phyloP scores from a whole-genome alignment of 1,140 invertebrate genomes.

The Hirudo medicinalis region DNA sequence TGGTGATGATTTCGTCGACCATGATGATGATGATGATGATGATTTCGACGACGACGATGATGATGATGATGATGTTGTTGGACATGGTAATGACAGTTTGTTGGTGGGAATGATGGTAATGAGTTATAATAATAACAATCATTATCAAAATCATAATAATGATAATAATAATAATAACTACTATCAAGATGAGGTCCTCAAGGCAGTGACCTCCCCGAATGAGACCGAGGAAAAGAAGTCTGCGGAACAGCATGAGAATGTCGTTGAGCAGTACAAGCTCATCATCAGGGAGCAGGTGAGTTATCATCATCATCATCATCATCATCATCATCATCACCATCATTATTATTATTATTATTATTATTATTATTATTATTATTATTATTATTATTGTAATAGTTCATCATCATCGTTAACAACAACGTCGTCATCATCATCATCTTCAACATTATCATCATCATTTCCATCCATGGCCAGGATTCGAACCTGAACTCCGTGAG shows the following conservation, averaged over 20 bases:
- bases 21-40: neutral
- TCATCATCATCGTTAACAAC: neutral
- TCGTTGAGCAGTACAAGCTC: conserved; percentile 60
- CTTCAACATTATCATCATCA: too few species aligned
- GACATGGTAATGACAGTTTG: neutral
- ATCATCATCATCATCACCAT: neutral
- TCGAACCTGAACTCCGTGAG: conserved; percentile 53
- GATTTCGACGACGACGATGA: too few species aligned
- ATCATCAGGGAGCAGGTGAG: conserved; percentile 68
- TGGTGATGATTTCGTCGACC: neutral
- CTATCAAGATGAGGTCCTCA: conserved; percentile 37
- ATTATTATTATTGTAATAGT: neutral
- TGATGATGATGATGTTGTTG: neutral
- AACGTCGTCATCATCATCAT: too few species aligned
- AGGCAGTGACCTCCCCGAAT: conserved; percentile 46
- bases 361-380: too few species aligned
- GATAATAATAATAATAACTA: neutral
- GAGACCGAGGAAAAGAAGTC: conserved; percentile 29
- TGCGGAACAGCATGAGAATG: conserved; percentile 39
- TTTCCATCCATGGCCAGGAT: conserved; percentile 37
- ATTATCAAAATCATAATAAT: conserved; percentile 1
- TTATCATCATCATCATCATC: neutral
- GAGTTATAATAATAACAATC: neutral
- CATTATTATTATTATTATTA: neutral
- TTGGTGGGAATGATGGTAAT: neutral